These are phyloP conservation scores for Eupsilia transversa DNA, from an alignment of 2,888 invertebrate genomes.

Conservation along the genomic window DNA sequence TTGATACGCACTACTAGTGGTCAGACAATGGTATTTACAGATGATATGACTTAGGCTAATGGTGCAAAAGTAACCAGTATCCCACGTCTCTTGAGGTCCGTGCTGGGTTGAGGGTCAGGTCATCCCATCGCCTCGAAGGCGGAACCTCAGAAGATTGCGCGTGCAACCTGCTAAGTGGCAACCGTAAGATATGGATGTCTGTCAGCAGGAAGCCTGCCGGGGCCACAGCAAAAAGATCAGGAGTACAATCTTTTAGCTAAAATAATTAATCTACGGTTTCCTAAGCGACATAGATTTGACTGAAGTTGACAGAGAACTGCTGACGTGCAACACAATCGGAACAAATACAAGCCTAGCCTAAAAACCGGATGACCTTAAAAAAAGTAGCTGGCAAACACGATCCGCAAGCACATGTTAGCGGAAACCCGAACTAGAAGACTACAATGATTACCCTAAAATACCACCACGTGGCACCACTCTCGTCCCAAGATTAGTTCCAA, in stretches of 20 bases:
- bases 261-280: neutral
- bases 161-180: slow-evolving; percentile 19
- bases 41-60: slow-evolving; percentile 36
- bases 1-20: no score
- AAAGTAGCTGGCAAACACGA: slow-evolving; percentile 36
- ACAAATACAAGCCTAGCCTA: slow-evolving; percentile 24
- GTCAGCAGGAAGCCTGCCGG: slow-evolving; percentile 27
- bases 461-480: neutral
- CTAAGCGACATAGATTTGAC: slow-evolving; percentile 29
- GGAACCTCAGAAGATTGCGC: slow-evolving; percentile 28
- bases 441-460: neutral
- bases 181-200: neutral
- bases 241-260: slow-evolving; percentile 10
- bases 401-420: slow-evolving; percentile 1
- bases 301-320: slow-evolving; percentile 46
- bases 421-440: neutral
- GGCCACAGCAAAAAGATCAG: slow-evolving; percentile 17
- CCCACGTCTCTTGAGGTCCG: slow-evolving; percentile 38
- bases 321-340: slow-evolving; percentile 40
- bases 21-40: slow-evolving; percentile 20
- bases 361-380: slow-evolving; percentile 36
- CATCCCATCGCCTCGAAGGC: slow-evolving; percentile 49
- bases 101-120: slow-evolving; percentile 48
- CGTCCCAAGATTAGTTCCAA: rapidly evolving
- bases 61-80: slow-evolving; percentile 46